These are phyloP conservation scores for Pholis gunnellus DNA, from an alignment of 2,113 vertebrate species.

Conservation along the genomic window DNA sequence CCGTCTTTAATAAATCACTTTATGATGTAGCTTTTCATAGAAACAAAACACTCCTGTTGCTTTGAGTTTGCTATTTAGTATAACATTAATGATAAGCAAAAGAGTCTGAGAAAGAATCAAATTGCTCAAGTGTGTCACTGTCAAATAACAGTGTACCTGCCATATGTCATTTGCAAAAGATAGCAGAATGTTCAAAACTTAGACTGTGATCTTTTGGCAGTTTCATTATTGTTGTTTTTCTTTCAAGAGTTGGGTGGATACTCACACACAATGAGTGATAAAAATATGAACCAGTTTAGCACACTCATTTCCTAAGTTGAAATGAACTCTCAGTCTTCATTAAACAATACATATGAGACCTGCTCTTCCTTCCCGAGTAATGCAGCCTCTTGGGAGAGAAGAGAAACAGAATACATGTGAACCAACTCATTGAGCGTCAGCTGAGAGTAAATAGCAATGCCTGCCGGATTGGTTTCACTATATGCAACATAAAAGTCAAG, in stretches of 20 bases:
- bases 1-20: neutral
- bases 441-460: conserved; percentile 27
- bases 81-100: neutral
- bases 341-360: conserved; percentile 30
- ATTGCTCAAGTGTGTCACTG: neutral
- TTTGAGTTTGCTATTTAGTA: neutral
- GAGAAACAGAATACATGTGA: conserved; percentile 46
- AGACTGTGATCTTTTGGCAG: neutral
- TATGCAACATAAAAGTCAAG: conserved; percentile 5
- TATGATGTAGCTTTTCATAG: neutral
- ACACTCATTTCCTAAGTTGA: conserved; percentile 3
- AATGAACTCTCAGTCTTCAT: conserved; percentile 22
- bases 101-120: neutral
- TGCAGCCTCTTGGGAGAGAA: conserved; percentile 10
- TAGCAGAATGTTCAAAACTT: neutral
- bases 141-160: neutral
- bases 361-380: conserved; percentile 5
- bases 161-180: neutral
- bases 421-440: conserved; percentile 12
- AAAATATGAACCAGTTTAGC: conserved; percentile 22
- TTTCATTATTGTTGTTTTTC: neutral
- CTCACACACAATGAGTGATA: neutral
- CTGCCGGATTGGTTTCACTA: conserved; percentile 7
- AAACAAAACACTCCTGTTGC: neutral
- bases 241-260: neutral